Conservation (phyloP, 1,140 invertebrate species). For the Hesperophylax magnus region DNA sequence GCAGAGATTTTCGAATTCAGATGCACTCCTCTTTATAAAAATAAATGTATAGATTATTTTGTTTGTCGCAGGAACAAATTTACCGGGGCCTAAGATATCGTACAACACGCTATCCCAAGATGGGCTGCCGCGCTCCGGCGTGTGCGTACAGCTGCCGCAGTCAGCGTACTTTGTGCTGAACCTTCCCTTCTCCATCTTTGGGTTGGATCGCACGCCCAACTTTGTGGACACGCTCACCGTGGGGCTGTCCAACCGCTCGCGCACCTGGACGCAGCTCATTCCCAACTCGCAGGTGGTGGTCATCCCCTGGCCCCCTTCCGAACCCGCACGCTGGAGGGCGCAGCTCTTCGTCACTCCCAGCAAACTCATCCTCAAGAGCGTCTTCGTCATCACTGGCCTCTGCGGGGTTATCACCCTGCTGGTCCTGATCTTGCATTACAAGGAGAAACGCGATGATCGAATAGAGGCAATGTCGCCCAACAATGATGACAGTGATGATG, state of each 20-base stretch:
- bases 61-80: conserved; percentile 81
- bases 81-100: conserved; percentile 89
- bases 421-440: conserved; percentile 91
- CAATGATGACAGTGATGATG: conserved; percentile 4
- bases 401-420: conserved; percentile 89
- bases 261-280: conserved; percentile 93
- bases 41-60: neutral
- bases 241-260: conserved; percentile 79
- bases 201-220: conserved; percentile 95
- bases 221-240: conserved; percentile 94
- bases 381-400: conserved; percentile 88
- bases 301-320: conserved; percentile 87
- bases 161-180: conserved; percentile 93
- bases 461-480: conserved; percentile 80
- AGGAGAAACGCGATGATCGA: conserved; percentile 93
- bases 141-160: conserved; percentile 91
- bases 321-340: conserved; percentile 89
- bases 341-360: conserved; percentile 97
- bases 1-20: too few species aligned
- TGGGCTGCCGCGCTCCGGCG: conserved; percentile 80
- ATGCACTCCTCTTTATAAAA: too few species aligned
- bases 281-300: conserved; percentile 98
- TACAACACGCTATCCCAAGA: conserved; percentile 91
- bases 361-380: conserved; percentile 93
- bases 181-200: conserved; percentile 95